phyloP scores from a whole-genome alignment of 1,140 invertebrate genomes.

The Oryctes rhinoceros region DNA sequence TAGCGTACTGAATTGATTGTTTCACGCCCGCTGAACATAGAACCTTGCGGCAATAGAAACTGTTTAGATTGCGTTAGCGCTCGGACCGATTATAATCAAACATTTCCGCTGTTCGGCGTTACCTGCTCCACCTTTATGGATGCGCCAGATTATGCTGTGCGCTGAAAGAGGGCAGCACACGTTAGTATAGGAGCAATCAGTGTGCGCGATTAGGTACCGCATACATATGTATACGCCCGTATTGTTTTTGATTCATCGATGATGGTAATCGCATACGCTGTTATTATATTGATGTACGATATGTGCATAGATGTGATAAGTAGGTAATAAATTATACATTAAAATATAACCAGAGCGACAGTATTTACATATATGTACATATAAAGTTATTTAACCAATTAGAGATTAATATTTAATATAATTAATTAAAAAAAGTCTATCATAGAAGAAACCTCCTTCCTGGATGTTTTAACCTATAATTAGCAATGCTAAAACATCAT shows the following conservation, averaged over 20 bases:
- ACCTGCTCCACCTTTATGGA: conserved; percentile 1
- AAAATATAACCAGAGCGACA: no score
- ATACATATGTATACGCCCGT: background rate
- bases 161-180: conserved; percentile 1
- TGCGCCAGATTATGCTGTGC: background rate
- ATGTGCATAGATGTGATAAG: background rate
- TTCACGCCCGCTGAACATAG: conserved; percentile 34
- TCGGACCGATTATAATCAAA: conserved; percentile 27
- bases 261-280: background rate
- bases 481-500: no score
- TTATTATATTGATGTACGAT: background rate
- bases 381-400: no score
- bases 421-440: no score
- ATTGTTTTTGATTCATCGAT: conserved; percentile 4
- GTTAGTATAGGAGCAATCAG: background rate
- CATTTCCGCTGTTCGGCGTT: conserved; percentile 8
- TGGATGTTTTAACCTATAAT: no score
- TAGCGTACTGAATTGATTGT: background rate
- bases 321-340: background rate
- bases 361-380: no score
- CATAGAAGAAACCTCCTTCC: no score
- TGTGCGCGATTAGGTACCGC: background rate
- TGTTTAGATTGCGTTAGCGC: conserved; percentile 34
- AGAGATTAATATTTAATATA: no score
- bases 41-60: conserved; percentile 42